phyloP scores from a whole-genome alignment of 2,888 invertebrate species.

The Lasioglossum pauxillum region DNA sequence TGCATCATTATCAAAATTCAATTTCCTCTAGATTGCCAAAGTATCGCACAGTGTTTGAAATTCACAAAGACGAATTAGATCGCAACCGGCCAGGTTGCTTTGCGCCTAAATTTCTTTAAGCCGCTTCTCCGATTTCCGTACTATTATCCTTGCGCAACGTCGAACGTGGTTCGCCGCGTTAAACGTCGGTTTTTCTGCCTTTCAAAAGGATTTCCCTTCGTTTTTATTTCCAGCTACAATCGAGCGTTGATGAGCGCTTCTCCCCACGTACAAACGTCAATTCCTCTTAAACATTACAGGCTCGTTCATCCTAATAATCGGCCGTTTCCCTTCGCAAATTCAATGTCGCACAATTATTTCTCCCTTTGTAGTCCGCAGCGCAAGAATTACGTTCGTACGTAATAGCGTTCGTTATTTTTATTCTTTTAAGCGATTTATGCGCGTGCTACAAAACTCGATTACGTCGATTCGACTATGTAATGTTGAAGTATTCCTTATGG shows the following conservation, averaged over 20 bases:
- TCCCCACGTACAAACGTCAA: slow-evolving; percentile 7
- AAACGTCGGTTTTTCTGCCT: slow-evolving; percentile 2
- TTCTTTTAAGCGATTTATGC: background rate
- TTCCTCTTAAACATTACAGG: slow-evolving; percentile 10
- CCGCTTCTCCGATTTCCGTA: background rate
- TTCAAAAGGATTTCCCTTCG: slow-evolving; percentile 25
- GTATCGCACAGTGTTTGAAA: background rate
- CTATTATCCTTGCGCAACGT: background rate
- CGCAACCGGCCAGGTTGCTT: background rate
- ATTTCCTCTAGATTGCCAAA: background rate
- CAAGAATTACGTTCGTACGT: background rate
- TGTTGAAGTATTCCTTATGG: background rate
- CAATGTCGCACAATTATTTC: slow-evolving; percentile 10
- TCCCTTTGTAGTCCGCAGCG: background rate
- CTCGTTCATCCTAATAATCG: slow-evolving; percentile 5
- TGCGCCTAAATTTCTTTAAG: slow-evolving; percentile 18
- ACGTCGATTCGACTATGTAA: background rate
- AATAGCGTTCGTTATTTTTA: background rate
- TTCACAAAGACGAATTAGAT: background rate
- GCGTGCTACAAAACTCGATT: background rate
- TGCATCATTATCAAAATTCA: background rate
- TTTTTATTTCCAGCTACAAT: background rate
- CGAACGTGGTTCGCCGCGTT: slow-evolving; percentile 12
- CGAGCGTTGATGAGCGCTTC: slow-evolving; percentile 22
- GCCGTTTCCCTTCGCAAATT: slow-evolving; percentile 1